Evolutionary conservation across 2,888 invertebrate genomes (phyloP).

Genomic region (Uloborus plumipes): DNA sequence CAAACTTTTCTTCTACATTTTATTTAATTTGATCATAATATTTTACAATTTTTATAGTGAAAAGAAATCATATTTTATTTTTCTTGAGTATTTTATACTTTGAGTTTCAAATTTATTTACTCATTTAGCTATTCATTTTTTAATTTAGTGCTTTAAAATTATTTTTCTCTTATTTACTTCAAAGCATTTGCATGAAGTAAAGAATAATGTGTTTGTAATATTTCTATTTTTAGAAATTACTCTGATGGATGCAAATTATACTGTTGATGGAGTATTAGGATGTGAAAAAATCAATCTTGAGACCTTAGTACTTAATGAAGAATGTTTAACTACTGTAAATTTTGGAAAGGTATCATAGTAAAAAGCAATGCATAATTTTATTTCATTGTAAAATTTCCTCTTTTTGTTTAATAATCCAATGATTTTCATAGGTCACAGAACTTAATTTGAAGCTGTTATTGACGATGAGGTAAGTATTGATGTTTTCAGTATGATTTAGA

Average conservation of each 20-base stretch:
- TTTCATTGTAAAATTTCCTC: neutral
- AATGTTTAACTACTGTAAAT: constrained; percentile 67
- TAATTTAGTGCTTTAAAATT: no score
- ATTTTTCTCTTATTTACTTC: no score
- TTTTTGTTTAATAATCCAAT: neutral
- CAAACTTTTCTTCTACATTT: no score
- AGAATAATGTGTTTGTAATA: no score
- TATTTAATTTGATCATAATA: no score
- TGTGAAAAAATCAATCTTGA: constrained; percentile 68
- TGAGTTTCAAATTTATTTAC: no score
- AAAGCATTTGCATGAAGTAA: no score
- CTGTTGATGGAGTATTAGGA: constrained; percentile 71
- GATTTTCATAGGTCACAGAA: constrained; percentile 33
- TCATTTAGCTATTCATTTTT: no score
- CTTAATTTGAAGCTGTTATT: constrained; percentile 35
- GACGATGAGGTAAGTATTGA: constrained; percentile 40
- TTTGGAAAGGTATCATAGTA: constrained; percentile 68
- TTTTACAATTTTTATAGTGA: no score
- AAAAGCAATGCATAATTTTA: neutral
- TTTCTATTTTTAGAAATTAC: constrained; percentile 68
- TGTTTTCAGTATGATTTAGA: neutral
- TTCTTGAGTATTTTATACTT: no score
- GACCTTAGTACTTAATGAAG: constrained; percentile 66
- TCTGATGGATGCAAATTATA: constrained; percentile 72
- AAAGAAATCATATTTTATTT: no score